These are phyloP conservation scores for Thumatha senex DNA, from an alignment of 2,888 invertebrate genomes.

Conservation along the genomic window DNA sequence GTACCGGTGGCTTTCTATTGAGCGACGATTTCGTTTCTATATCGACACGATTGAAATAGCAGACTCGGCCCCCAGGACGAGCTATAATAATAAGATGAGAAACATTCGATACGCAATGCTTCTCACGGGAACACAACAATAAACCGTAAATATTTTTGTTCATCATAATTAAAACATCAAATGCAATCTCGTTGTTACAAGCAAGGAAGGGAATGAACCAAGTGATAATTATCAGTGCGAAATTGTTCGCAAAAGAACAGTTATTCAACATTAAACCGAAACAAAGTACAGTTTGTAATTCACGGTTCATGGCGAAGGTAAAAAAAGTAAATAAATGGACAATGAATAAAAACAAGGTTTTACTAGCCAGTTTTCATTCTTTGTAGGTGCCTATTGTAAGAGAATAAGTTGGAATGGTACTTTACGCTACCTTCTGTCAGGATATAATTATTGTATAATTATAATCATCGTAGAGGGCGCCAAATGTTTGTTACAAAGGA, in stretches of 20 bases:
- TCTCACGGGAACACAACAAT: not conserved
- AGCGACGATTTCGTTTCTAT: too few species aligned
- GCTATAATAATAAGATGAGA: not conserved
- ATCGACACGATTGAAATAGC: too few species aligned
- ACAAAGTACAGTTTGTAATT: constrained; percentile 29
- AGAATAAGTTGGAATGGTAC: not conserved
- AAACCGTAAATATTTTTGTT: not conserved
- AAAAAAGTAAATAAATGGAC: constrained; percentile 17
- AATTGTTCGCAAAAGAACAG: constrained; percentile 30
- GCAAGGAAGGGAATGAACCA: constrained; percentile 25
- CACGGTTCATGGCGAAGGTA: constrained; percentile 29
- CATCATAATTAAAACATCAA: constrained; percentile 1
- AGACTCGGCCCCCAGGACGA: too few species aligned
- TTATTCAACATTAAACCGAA: constrained; percentile 27
- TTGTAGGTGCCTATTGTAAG: not conserved
- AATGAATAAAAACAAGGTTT: constrained; percentile 6
- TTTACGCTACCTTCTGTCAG: too few species aligned
- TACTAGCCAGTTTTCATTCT: not conserved
- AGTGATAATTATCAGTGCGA: constrained; percentile 6
- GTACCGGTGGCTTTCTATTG: too few species aligned
- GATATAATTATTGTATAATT: not conserved
- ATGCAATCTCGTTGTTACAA: not conserved
- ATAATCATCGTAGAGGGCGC: too few species aligned
- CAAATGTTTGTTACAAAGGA: too few species aligned
- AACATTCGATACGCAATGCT: not conserved